Evolutionary conservation across 2,113 vertebrate species (phyloP).

Genomic region (Lynx canadensis): DNA sequence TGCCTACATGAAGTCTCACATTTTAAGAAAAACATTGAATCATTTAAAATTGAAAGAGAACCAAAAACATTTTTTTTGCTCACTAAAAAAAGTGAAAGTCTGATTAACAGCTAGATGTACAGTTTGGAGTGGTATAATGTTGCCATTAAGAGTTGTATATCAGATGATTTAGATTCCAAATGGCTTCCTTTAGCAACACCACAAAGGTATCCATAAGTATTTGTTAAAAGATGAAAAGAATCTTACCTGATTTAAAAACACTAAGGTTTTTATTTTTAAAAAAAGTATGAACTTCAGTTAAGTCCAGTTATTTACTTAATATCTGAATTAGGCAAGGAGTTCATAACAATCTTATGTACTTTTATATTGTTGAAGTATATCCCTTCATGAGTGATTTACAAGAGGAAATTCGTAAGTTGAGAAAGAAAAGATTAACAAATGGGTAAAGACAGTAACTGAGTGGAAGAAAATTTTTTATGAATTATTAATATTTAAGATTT

Average conservation of each 20-base stretch:
- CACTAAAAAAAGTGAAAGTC: not conserved
- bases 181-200: not conserved
- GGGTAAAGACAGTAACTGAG: not conserved
- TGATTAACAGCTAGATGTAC: not conserved
- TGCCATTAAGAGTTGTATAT: not conserved
- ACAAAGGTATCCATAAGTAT: not conserved
- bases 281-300: not conserved
- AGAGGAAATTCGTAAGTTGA: not conserved
- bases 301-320: not conserved
- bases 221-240: not conserved
- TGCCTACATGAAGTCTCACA: not conserved
- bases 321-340: not conserved
- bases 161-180: not conserved
- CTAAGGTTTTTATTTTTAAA: not conserved
- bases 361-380: not conserved
- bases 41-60: slow-evolving; percentile 1
- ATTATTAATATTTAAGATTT: slow-evolving; percentile 26
- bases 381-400: not conserved
- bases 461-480: slow-evolving; percentile 36
- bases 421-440: not conserved
- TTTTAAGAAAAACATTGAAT: slow-evolving; percentile 3
- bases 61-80: not conserved
- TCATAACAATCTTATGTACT: not conserved
- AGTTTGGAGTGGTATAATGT: not conserved
- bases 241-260: not conserved